Percentiles rank a stretch among this genome's conserved stretches.
Evolutionary conservation across 2,113 vertebrate species (phyloP).

Genomic region (Isichthys henryi): DNA sequence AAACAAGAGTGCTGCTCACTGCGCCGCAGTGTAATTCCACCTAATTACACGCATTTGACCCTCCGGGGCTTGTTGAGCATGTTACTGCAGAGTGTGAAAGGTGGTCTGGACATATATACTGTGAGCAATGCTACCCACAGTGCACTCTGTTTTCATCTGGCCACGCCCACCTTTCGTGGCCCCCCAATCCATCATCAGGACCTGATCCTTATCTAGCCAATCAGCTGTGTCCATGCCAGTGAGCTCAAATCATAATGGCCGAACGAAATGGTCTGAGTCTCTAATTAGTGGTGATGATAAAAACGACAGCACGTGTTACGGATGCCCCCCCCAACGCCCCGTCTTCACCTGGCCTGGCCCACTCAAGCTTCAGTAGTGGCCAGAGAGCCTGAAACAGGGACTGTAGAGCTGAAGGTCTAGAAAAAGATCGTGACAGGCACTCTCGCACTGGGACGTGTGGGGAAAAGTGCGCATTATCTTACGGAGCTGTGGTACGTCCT

Average conservation of each 20-base stretch:
- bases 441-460: background rate
- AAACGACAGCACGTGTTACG: background rate
- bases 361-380: background rate
- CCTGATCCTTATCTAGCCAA: background rate
- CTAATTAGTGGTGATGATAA: background rate
- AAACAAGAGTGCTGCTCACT: background rate
- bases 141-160: background rate
- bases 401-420: background rate
- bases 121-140: background rate
- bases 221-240: background rate
- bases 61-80: no score
- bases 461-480: background rate
- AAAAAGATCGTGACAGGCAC: background rate
- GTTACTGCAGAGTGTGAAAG: background rate
- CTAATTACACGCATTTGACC: background rate
- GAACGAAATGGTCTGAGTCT: background rate
- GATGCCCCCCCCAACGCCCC: background rate
- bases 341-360: background rate
- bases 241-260: background rate
- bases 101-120: background rate
- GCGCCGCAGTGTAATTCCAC: background rate
- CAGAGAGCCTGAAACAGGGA: background rate
- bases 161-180: background rate
- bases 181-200: background rate
- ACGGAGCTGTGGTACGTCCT: background rate